Base-by-base conservation (phyloP, 92 coral and sea anemone genomes). In the Plumapathes pennacea region DNA sequence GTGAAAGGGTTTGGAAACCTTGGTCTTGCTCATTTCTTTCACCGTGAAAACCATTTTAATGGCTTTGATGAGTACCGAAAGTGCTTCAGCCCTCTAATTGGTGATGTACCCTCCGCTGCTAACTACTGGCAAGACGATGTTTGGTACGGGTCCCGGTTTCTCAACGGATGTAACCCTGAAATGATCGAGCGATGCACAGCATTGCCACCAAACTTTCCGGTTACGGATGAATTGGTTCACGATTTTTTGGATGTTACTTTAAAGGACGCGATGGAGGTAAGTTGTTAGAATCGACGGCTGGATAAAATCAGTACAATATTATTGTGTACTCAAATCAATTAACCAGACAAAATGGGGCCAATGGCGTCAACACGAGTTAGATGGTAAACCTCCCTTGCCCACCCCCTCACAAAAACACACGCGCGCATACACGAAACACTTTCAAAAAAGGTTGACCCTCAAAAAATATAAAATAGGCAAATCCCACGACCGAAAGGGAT, bases 81-180 rank as follows among this genome's bases (percentile, higher is more conserved):
- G 62, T 64, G 60, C 19, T 78, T 69, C 53, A 72, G 66, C 19
- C 30, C 78, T 4, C 26, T 75, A 25, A 62, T 78, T 29, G 69
- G 73, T 50, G 41, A 32, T 7, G 76, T 54, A 4, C 80, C 85
- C 3, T 42, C 33, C 10, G 69, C 69, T 32, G 66, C 74, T 4
- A 62, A 80, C 25, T 32, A 37, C 38, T 85, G 92, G 92, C 71
- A 56, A 15, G 87, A 85, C 32, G 92, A 85, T 46, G 36, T 67
- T 43, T 76, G 77, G 58, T 85, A 65, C 48, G 92, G 92, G 25
- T 58, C 85, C 10, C 83, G 70, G 14, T 80, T 74, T 58, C 58
- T 85, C 23, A 85, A 85, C 25, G 92, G 87, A 38, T 77, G 83
- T 32, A 84, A 84, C 57, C 90, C 90, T 22, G 74, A 66, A 30